These are phyloP conservation scores for Chaetorhynchus papuensis DNA, from an alignment of 2,113 vertebrate genomes.

Conservation along the genomic window DNA sequence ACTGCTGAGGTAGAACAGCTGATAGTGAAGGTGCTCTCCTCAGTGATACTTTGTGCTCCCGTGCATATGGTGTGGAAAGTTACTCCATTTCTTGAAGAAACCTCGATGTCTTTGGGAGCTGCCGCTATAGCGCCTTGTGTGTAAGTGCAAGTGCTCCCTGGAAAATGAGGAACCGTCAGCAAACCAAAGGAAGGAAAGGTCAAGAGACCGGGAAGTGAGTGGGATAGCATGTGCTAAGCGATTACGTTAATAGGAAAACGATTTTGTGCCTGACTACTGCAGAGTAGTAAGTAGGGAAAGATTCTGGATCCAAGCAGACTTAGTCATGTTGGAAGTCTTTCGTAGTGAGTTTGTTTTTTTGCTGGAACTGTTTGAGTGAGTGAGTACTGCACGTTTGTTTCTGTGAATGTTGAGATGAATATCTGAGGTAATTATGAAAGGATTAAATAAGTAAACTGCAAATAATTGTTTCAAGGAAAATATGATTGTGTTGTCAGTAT, in stretches of 20 bases:
- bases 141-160: neutral
- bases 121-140: neutral
- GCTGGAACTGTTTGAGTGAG: neutral
- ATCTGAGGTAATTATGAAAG: neutral
- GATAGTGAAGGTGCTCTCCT: neutral
- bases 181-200: neutral
- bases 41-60: neutral
- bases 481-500: neutral
- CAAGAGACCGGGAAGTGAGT: neutral
- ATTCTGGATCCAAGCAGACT: neutral
- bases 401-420: neutral
- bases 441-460: constrained; percentile 37
- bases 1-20: neutral
- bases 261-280: neutral
- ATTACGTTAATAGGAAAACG: neutral
- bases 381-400: neutral
- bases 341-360: neutral
- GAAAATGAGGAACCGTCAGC: neutral
- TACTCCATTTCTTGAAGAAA: neutral
- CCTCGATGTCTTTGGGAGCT: neutral
- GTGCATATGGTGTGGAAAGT: neutral
- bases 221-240: neutral
- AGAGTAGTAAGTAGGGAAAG: neutral
- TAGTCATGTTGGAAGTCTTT: neutral
- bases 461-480: constrained; percentile 25